These are phyloP conservation scores for Ecliptopera silaceata DNA, from an alignment of 2,888 invertebrate species.

Conservation along the genomic window DNA sequence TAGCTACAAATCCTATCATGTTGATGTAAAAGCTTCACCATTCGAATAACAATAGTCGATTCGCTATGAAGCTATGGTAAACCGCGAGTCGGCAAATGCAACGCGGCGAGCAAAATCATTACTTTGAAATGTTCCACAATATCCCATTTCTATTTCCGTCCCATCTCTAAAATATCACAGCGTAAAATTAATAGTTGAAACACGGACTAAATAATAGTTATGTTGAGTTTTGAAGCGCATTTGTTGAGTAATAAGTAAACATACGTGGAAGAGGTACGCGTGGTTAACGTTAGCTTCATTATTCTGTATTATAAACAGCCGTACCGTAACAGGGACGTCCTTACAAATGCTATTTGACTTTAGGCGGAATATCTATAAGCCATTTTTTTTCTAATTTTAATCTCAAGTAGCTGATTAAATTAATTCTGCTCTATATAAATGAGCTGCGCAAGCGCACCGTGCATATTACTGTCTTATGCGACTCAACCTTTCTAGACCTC, in stretches of 20 bases:
- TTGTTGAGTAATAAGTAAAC: conserved; percentile 46
- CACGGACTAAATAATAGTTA: conserved; percentile 17
- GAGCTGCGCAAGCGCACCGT: too few relatives aligned
- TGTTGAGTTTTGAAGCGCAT: conserved; percentile 30
- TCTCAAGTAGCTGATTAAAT: too few relatives aligned
- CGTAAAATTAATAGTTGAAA: conserved; percentile 39
- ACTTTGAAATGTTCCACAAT: conserved; percentile 46
- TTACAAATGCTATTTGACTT: too few relatives aligned
- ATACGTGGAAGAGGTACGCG: conserved; percentile 45
- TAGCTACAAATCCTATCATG: conserved; percentile 14
- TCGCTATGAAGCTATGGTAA: conserved; percentile 46
- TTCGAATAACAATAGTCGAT: conserved; percentile 43
- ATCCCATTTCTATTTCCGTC: conserved; percentile 48
- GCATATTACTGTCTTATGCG: neutral
- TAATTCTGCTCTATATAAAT: too few relatives aligned
- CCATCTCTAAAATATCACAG: conserved; percentile 39
- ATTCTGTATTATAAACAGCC: conserved; percentile 33
- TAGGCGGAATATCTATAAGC: too few relatives aligned
- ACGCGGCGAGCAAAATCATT: conserved; percentile 45
- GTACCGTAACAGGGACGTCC: conserved; percentile 2
- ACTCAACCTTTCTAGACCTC: neutral
- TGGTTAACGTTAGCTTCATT: conserved; percentile 66
- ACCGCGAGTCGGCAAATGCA: conserved; percentile 49
- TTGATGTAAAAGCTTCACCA: conserved; percentile 12
- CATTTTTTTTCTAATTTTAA: too few relatives aligned